Evolutionary conservation across 2,113 vertebrate species (phyloP).

Genomic region (Saguinus midas): DNA sequence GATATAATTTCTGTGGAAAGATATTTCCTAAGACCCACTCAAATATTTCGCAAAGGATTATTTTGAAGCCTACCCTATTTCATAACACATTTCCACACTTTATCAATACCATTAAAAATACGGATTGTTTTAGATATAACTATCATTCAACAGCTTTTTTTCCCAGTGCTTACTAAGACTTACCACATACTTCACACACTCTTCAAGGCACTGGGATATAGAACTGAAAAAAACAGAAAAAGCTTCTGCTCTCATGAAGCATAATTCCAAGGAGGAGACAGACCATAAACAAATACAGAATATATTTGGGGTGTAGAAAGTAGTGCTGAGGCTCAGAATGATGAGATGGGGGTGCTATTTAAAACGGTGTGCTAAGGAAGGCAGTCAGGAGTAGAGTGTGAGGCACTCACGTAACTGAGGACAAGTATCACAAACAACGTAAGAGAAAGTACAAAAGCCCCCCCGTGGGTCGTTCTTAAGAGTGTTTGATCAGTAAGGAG

Average conservation of each 20-base stretch:
- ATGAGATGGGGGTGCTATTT: background rate
- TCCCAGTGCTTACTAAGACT: background rate
- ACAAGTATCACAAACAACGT: background rate
- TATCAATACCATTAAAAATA: background rate
- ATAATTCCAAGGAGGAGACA: background rate
- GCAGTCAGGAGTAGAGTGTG: background rate
- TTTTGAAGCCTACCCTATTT: background rate
- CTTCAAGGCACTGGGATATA: background rate
- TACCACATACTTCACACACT: background rate
- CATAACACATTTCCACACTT: background rate
- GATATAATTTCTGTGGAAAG: background rate
- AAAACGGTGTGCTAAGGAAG: background rate
- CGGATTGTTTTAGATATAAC: too few species aligned
- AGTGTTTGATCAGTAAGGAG: background rate
- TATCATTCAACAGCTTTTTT: background rate
- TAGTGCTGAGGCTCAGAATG: background rate
- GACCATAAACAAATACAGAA: background rate
- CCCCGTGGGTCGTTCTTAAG: rapidly evolving
- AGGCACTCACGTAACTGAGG: background rate
- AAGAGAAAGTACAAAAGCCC: background rate
- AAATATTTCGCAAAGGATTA: background rate
- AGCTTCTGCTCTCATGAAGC: background rate
- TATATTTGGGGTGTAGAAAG: background rate
- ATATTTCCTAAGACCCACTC: background rate
- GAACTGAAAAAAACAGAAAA: background rate